Evolutionary conservation across 1,140 invertebrate species (phyloP), one percentile per base, ranked within the genome.

Genomic region (Neodiprion fabricii): DNA sequence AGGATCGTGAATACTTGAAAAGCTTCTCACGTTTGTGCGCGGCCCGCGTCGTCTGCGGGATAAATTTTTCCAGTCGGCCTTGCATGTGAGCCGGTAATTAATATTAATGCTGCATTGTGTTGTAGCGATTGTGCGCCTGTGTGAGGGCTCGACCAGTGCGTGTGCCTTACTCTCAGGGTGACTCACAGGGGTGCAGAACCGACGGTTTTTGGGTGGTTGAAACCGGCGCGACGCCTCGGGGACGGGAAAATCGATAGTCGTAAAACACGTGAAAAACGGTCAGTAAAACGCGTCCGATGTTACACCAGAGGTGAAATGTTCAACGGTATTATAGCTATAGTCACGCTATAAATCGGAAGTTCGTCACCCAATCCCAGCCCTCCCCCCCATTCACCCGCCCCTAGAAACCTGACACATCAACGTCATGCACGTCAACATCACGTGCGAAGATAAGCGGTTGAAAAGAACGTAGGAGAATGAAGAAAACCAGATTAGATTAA

Each of bases 341-440:
- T 81, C 79, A 82, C 79, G 80, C 77, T 77, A 81, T 76, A 74
- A 82, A 72, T 76, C 77, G 78, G 76, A 81, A 80, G 74, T 74
- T 72, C 17, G 17, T 21, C 17, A 12, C 28, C 28, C 28, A 40
- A 40, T 40, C 28, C 28, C 28, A 61, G 67, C 28, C 53, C 67
- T 17, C 28, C 28, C 53, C 67, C 23, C 28, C 28, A 23, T 69
- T 53, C 48, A 28, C 71, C 77, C 28, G 28, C 28, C 28, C 28
- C 28, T 40, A 40, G 28, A 40, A 40, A 40, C 28, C 28, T 40
- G 28, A 72, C 5, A 72, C 50, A 40, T 14, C 3, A 9, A 47
- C 40, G 40, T n/a, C 3, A 14, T 17, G 67, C 67, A 1, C 28
- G 48, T 11, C 11, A 73, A n/a, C 17, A 65, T 14, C 61, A 14